phyloP scores from a whole-genome alignment of 2,888 invertebrate species.

The Macrostomum cliftonense region DNA sequence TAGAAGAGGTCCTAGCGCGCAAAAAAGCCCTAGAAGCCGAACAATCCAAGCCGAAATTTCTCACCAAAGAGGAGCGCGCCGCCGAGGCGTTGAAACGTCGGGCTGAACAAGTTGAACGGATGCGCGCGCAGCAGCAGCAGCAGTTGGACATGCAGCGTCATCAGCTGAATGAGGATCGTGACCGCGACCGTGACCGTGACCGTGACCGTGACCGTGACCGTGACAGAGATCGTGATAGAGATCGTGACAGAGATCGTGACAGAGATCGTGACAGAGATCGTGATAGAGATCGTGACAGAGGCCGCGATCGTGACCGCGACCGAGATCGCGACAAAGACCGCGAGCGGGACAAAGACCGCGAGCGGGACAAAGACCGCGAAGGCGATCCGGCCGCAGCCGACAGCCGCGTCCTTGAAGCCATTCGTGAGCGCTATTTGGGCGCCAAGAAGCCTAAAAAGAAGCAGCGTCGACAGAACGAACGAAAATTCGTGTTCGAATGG shows the following conservation, averaged over 20 bases:
- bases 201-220: no score
- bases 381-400: slow-evolving; percentile 10
- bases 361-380: slow-evolving; percentile 15
- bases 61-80: slow-evolving; percentile 82
- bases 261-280: no score
- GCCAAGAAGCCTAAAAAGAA: slow-evolving; percentile 54
- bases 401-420: slow-evolving; percentile 52
- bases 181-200: slow-evolving; percentile 12
- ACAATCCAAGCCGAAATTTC: slow-evolving; percentile 56
- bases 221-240: no score
- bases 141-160: background rate
- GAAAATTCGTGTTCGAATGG: slow-evolving; percentile 99
- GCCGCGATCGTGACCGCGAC: slow-evolving; percentile 14
- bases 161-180: background rate
- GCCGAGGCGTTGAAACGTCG: slow-evolving; percentile 68
- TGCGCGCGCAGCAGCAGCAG: slow-evolving; percentile 48
- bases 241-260: no score
- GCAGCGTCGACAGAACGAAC: slow-evolving; percentile 76
- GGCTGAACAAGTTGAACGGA: slow-evolving; percentile 63
- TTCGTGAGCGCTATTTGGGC: slow-evolving; percentile 81
- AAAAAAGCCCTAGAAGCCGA: slow-evolving; percentile 74
- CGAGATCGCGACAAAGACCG: slow-evolving; percentile 16
- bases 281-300: slow-evolving; percentile 9
- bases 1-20: slow-evolving; percentile 82
- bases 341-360: slow-evolving; percentile 13